phyloP scores from a whole-genome alignment of 2,888 invertebrate species.

The Eurois occulta region DNA sequence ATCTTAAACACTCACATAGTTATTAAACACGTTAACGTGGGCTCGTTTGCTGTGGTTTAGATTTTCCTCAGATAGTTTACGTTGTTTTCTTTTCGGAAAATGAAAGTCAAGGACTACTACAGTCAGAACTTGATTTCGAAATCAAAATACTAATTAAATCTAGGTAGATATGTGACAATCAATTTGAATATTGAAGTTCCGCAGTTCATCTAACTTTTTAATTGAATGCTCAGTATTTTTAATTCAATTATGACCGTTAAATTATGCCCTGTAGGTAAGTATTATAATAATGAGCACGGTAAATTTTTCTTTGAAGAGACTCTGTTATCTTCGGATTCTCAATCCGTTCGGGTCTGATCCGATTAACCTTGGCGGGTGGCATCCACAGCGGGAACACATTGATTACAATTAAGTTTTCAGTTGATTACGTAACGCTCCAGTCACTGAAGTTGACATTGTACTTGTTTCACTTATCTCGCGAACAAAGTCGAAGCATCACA shows the following conservation, averaged over 20 bases:
- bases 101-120: conserved; percentile 34
- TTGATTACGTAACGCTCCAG: conserved; percentile 55
- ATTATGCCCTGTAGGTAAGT: not conserved
- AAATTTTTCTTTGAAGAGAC: conserved; percentile 12
- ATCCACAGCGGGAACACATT: conserved; percentile 40
- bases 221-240: conserved; percentile 18
- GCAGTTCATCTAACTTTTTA: conserved; percentile 38
- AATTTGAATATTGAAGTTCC: not conserved
- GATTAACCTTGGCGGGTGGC: conserved; percentile 46
- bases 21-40: conserved; percentile 15
- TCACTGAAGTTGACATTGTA: conserved; percentile 49
- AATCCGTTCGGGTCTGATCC: conserved; percentile 39
- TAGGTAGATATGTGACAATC: not conserved
- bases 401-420: conserved; percentile 54
- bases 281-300: conserved; percentile 9
- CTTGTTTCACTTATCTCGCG: conserved; percentile 43
- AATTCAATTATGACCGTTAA: not conserved
- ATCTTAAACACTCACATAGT: conserved; percentile 41
- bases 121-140: conserved; percentile 24
- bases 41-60: not conserved
- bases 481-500: conserved; percentile 32
- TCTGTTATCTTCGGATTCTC: conserved; percentile 12
- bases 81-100: conserved; percentile 42
- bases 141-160: not conserved
- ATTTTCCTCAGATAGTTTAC: not conserved